Conservation (phyloP, 2,888 invertebrate genomes). For the Rapana venosa region DNA sequence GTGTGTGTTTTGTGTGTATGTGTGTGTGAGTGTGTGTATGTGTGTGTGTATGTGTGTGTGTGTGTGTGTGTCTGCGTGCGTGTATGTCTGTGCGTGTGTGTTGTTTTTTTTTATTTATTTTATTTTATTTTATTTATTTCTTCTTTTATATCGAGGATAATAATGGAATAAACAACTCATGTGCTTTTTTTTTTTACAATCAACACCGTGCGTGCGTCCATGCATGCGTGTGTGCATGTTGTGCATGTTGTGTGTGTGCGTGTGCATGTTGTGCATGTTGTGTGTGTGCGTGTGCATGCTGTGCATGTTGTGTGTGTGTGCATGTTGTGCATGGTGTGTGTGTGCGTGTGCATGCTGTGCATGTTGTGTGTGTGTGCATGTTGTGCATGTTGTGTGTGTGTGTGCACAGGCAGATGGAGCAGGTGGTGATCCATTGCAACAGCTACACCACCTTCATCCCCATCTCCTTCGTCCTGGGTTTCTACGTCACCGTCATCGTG, state of each 20-base stretch:
- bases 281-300: neutral
- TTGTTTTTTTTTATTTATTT: too few species aligned
- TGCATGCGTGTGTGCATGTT: neutral
- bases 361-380: neutral
- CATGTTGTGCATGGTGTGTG: neutral
- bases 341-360: neutral
- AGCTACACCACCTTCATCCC: slow-evolving; percentile 93
- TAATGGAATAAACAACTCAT: too few species aligned
- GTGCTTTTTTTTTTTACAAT: too few species aligned
- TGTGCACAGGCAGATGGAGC: slow-evolving; percentile 86
- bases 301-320: neutral
- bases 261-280: neutral
- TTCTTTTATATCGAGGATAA: too few species aligned
- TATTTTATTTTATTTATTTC: too few species aligned
- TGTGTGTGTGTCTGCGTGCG: too few species aligned
- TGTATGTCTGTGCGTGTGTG: too few species aligned
- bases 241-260: neutral
- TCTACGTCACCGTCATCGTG: slow-evolving; percentile 95
- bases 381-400: slow-evolving; percentile 20
- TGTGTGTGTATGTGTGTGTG: too few species aligned
- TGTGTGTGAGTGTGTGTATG: too few species aligned
- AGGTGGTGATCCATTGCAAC: slow-evolving; percentile 90
- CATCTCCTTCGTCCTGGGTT: slow-evolving; percentile 94
- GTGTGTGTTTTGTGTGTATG: too few species aligned
- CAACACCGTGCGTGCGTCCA: neutral